Base-by-base conservation (phyloP, 2,113 vertebrate genomes). In the Coptodon bakossiorum region DNA sequence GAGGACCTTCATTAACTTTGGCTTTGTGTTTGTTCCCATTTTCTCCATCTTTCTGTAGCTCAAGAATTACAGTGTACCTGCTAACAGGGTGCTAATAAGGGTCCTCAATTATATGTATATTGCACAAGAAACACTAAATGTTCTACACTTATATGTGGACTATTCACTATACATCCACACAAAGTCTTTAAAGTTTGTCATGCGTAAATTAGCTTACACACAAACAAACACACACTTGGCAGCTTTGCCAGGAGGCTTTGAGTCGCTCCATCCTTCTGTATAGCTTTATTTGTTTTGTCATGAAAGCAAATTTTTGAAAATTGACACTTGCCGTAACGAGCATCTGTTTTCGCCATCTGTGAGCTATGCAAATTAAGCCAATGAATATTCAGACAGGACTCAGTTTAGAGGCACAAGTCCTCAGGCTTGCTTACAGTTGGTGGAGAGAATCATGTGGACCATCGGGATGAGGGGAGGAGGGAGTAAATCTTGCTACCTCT, bases 201-300 rank as follows among this genome's bases (percentile, higher is more conserved):
- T 85, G 29, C 43, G 40, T 68, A 78, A 90, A 84, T 71, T 81
- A 73, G 84, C 82, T 63, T 17, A 5, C 52, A 81, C 84, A 80
- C 71, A 43, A 66, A 31, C 61, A 81, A 45, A 40, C 81, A 71
- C 22, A 71, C 79, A 86, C 38, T 84, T 81, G 83, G 90, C 88
- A 89, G 82, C 85, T 53, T 89, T 88, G 82, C 94, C 95, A 90
- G 93, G 89, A 92, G 88, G 93, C 88, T 90, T 91, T 56, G 91
- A 93, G 93, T 45, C 80, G 88, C 92, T 91, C 94, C 91, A 91
- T 94, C 89, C 87, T 94, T 90, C 92, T 90, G 92, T 94, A 94
- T 94, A 92, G 90, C 95, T 96, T 96, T 95, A 96, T 96, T 96
- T 96, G 96, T 95, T 96, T 96, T 96, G 95, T 96, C 95, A 94